Evolutionary conservation across 2,888 invertebrate species (phyloP).

Genomic region (Oxytorus armatus): DNA sequence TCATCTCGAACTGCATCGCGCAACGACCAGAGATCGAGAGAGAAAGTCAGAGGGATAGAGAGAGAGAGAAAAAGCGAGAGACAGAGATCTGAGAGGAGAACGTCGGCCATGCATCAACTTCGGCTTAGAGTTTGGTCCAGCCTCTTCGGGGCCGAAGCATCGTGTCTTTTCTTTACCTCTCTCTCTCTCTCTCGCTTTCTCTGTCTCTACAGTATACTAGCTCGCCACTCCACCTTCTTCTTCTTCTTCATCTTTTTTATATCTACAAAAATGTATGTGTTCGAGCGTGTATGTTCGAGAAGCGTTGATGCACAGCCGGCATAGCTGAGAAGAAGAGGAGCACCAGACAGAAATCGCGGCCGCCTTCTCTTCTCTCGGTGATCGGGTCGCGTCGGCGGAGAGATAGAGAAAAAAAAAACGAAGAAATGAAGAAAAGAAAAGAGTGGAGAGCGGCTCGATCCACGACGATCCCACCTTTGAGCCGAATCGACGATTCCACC

Average conservation of each 20-base stretch:
- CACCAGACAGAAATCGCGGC: conserved; percentile 54
- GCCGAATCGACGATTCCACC: conserved; percentile 81
- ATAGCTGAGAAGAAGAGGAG: conserved; percentile 47
- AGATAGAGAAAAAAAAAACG: conserved; percentile 19
- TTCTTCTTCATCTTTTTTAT: conserved; percentile 60
- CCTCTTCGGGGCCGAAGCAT: conserved; percentile 75
- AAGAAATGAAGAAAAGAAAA: conserved; percentile 14
- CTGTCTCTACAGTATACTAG: conserved; percentile 65
- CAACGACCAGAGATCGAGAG: conserved; percentile 68
- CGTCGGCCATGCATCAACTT: conserved; percentile 84
- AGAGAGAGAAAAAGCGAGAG: conserved; percentile 41
- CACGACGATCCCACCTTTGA: conserved; percentile 79
- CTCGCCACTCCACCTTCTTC: conserved; percentile 65
- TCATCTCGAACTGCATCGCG: conserved; percentile 66
- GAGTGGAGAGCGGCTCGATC: conserved; percentile 60
- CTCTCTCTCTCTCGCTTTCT: too few species aligned
- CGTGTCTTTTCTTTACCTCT: conserved; percentile 60
- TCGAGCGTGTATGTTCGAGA: background rate
- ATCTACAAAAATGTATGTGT: conserved; percentile 30
- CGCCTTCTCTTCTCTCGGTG: conserved; percentile 51
- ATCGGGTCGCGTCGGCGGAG: conserved; percentile 57
- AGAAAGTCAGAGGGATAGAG: conserved; percentile 28
- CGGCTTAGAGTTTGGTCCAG: conserved; percentile 81
- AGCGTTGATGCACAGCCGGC: conserved; percentile 62
- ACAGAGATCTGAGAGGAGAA: conserved; percentile 76